Percentiles rank a stretch among this genome's conserved stretches.
These are phyloP conservation scores for Bos taurus DNA, from an alignment of 2,113 vertebrate species.

Conservation along the genomic window DNA sequence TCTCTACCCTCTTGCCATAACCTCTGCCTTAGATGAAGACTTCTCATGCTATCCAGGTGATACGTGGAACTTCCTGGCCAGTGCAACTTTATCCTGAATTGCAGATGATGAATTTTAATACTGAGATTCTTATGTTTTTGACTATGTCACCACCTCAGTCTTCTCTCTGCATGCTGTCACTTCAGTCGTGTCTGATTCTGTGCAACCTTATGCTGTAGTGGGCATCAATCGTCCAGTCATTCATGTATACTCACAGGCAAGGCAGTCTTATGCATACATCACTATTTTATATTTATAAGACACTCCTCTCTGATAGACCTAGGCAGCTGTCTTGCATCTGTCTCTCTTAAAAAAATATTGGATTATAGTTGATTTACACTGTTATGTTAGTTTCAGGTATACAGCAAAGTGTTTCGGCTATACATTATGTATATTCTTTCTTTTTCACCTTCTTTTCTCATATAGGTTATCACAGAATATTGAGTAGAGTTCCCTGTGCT, in stretches of 20 bases:
- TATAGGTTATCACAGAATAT: not conserved
- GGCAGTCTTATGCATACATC: not conserved
- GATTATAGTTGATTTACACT: not conserved
- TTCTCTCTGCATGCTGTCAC: not conserved
- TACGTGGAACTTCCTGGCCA: not conserved
- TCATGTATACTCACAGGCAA: not conserved
- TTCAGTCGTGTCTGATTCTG: not conserved
- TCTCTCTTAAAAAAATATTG: not conserved
- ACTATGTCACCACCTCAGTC: not conserved
- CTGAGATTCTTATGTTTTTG: not conserved
- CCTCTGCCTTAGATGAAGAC: not conserved
- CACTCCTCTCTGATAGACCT: not conserved
- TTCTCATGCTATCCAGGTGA: not conserved
- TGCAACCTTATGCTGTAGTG: not conserved
- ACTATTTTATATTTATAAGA: not conserved
- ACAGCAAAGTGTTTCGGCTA: not conserved
- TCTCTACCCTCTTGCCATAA: not conserved
- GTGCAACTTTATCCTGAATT: not conserved
- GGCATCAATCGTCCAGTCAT: not conserved
- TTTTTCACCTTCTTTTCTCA: not conserved
- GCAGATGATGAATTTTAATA: not conserved
- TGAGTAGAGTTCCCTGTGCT: not conserved
- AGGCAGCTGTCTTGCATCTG: not conserved
- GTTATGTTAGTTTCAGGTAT: not conserved
- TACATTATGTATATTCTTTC: not conserved